Percentiles rank a stretch among this genome's conserved stretches.
phyloP scores from a whole-genome alignment of 1,140 invertebrate species.

The Pemphigus obesinymphae region DNA sequence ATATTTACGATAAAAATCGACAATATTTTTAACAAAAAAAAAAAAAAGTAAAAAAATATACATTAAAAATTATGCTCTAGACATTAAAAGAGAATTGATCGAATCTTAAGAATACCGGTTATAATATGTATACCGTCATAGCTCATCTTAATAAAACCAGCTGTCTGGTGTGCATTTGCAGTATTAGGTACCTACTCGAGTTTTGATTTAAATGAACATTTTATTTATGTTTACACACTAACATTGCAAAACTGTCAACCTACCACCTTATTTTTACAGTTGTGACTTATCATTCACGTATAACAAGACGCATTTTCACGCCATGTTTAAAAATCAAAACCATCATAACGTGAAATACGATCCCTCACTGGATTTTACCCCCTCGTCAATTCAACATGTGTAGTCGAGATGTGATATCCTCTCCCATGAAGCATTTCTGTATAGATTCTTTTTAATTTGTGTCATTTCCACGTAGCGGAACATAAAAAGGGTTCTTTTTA shows the following conservation, averaged over 20 bases:
- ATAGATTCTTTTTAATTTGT: conserved; percentile 26
- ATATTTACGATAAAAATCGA: conserved; percentile 36
- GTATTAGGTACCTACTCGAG: not conserved
- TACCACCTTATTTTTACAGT: conserved; percentile 30
- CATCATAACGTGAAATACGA: conserved; percentile 22
- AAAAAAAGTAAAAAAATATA: too few species aligned
- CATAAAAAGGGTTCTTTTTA: conserved; percentile 35
- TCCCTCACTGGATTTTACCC: not conserved
- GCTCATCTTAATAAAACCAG: not conserved
- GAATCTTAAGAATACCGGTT: conserved; percentile 16
- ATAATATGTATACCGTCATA: not conserved
- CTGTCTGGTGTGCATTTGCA: not conserved
- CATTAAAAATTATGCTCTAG: not conserved
- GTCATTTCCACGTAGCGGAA: conserved; percentile 16
- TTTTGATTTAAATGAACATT: not conserved
- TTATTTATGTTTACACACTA: not conserved
- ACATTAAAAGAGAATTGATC: not conserved
- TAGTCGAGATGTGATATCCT: conserved; percentile 13
- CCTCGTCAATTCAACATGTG: not conserved
- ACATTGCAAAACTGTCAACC: conserved; percentile 25
- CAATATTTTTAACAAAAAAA: conserved; percentile 16
- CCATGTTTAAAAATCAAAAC: conserved; percentile 31
- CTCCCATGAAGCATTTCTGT: conserved; percentile 33
- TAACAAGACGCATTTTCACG: conserved; percentile 23
- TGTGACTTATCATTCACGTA: conserved; percentile 3